phyloP scores from a whole-genome alignment of 2,113 vertebrate genomes.

The Cranoglanis bouderius region DNA sequence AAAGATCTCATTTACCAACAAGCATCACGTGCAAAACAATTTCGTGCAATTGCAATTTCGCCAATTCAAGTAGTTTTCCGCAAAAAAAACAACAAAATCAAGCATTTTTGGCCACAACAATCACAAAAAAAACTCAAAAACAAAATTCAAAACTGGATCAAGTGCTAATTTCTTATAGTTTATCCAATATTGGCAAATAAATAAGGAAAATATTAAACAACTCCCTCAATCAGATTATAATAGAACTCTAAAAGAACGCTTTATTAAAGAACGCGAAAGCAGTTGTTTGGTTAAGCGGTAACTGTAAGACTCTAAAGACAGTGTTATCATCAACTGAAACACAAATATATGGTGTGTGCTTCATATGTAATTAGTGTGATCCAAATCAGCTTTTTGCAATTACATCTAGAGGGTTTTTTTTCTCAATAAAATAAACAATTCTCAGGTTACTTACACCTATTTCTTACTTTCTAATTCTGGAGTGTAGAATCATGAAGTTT shows the following conservation, averaged over 20 bases:
- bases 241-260: neutral
- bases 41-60: no score
- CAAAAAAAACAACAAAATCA: no score
- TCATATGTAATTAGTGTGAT: neutral
- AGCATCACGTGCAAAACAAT: no score
- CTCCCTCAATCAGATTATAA: neutral
- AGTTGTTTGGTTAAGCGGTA: no score
- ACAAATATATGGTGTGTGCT: neutral
- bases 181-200: neutral
- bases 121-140: no score
- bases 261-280: no score
- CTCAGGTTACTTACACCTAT: neutral
- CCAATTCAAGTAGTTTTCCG: no score
- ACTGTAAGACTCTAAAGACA: no score
- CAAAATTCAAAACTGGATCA: neutral
- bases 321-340: neutral
- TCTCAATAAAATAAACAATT: neutral
- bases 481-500: neutral
- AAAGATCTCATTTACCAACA: no score
- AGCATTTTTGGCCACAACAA: no score
- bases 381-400: neutral
- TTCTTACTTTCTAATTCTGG: neutral
- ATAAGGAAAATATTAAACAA: neutral
- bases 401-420: neutral
- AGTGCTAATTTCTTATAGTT: neutral